These are phyloP conservation scores for Heliconius melpomene DNA, from an alignment of 1,140 invertebrate genomes.

Conservation along the genomic window DNA sequence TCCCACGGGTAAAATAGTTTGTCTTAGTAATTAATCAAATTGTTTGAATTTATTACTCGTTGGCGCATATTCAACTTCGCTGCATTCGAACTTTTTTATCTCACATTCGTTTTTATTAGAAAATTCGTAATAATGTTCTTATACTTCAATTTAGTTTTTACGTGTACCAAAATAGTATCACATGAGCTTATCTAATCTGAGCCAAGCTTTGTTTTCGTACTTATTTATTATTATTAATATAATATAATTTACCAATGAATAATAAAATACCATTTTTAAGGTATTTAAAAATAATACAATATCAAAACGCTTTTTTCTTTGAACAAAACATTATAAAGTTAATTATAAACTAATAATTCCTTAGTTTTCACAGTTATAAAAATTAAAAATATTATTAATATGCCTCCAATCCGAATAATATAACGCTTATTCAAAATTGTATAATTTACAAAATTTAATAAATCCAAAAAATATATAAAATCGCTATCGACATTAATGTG, in stretches of 20 bases:
- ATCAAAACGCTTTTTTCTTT: neutral
- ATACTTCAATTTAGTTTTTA: neutral
- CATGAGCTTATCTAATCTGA: slow-evolving; percentile 1
- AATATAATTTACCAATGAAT: no score
- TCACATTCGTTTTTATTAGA: neutral
- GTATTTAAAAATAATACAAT: no score
- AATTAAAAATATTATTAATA: no score
- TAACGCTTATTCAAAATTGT: neutral
- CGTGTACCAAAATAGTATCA: neutral
- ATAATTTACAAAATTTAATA: neutral
- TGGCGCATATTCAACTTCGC: neutral
- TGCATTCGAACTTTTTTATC: neutral
- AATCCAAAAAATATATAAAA: neutral
- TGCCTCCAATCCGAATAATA: no score
- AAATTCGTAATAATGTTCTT: neutral
- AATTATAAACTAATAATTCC: no score
- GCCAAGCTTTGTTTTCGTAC: neutral
- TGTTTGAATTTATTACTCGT: neutral
- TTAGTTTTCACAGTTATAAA: no score
- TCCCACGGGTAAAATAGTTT: neutral
- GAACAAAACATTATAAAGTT: neutral
- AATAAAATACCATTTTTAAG: no score
- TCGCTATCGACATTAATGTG: neutral
- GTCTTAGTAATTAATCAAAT: neutral
- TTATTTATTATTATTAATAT: neutral